Evolutionary conservation across 2,797 vertebrate species (phyloP), one percentile per base, ranked within the genome.

Genomic region (Macropus fuliginosus): DNA sequence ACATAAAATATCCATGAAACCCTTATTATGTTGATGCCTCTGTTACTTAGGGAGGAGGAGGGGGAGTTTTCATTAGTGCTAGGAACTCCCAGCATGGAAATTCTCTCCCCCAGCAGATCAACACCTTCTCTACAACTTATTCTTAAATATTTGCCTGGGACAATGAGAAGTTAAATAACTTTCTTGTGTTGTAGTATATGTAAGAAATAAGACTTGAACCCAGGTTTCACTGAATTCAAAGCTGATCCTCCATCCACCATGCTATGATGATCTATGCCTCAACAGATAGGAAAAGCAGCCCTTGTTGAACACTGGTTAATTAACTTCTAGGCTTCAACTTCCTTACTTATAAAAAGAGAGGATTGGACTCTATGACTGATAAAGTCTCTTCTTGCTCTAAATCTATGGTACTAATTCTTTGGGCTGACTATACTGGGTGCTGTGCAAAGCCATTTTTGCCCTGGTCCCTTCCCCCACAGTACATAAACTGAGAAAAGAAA

Each of bases 351-450:
- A 11, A 46, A 3, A 14, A 40, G 40, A 91, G 55, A 1, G 13
- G 13, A 74, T 74, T 40, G 16, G n/a, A 40, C 5, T 74, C n/a
- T 21, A 21, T 40, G n/a, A 5, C n/a, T 2, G 2, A 18, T 40
- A 40, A 40, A 18, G n/a, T 62, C 93, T 93, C 92, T 93, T 56
- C 59, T 87, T 94, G 91, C 31, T n/a, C 56, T 92, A 34, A 95
- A 50, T 66, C 92, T 95, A 66, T 55, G 27, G 90, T 46, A 56
- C 55, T 55, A 13, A 55, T 91, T 31, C 0, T 21, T 57, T 52
- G 28, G 90, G 54, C 34, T 56, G 1, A 56, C 74, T 89, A 28
- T 91, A 9, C 28, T 54, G 91, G 14, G 92, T 31, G 31, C 1
- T 50, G 5, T 34, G 10, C 62, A 90, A 56, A 18, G 21, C 24